These are phyloP conservation scores for Agrilus mali DNA, from an alignment of 2,888 invertebrate species.

Conservation along the genomic window DNA sequence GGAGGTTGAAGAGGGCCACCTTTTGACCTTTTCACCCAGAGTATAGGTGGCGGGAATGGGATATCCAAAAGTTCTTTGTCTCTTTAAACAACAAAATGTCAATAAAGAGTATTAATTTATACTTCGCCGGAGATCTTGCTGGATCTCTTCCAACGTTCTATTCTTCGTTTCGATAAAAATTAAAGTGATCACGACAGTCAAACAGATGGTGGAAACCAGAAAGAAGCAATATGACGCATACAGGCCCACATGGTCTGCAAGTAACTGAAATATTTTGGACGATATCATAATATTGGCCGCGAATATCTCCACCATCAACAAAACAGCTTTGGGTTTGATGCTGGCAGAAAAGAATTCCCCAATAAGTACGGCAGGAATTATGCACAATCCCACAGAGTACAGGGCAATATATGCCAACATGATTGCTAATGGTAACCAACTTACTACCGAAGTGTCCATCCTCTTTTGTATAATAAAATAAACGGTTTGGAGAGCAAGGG, in stretches of 20 bases:
- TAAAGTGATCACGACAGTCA: slow-evolving; percentile 9
- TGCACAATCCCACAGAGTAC: too few relatives aligned
- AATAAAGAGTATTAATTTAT: background rate
- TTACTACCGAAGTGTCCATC: background rate
- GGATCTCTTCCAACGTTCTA: slow-evolving; percentile 14
- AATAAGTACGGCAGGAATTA: background rate
- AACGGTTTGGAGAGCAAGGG: too few relatives aligned
- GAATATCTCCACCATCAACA: slow-evolving; percentile 5
- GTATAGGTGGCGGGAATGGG: too few relatives aligned
- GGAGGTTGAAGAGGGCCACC: too few relatives aligned
- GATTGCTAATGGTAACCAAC: too few relatives aligned
- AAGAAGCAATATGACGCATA: slow-evolving; percentile 9
- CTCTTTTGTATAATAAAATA: background rate
- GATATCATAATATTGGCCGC: slow-evolving; percentile 6
- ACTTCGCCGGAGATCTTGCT: slow-evolving; percentile 9
- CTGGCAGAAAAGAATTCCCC: slow-evolving; percentile 12
- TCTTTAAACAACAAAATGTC: background rate
- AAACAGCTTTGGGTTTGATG: slow-evolving; percentile 11
- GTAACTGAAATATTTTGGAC: slow-evolving; percentile 12
- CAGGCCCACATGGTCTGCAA: slow-evolving; percentile 10
- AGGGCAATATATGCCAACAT: too few relatives aligned
- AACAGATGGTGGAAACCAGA: slow-evolving; percentile 1
- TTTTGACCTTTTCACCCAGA: too few relatives aligned
- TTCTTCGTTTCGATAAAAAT: slow-evolving; percentile 15
- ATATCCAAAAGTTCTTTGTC: too few relatives aligned